These are phyloP conservation scores for Luscinia megarhynchos DNA, from an alignment of 2,797 vertebrate species.

Conservation along the genomic window DNA sequence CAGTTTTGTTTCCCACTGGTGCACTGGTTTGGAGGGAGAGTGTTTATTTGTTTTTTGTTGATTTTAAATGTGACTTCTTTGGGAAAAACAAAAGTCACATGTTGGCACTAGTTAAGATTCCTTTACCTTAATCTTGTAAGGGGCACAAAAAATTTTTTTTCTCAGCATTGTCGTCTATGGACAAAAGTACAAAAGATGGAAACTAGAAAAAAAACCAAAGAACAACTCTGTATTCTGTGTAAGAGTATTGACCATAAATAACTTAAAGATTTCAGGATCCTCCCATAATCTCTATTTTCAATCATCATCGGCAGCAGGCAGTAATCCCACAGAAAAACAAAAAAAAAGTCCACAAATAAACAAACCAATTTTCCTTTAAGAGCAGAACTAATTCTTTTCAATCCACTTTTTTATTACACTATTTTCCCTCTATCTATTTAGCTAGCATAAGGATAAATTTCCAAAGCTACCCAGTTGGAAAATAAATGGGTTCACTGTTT, in stretches of 20 bases:
- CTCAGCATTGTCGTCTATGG: background rate
- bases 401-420: conserved; percentile 83
- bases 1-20: background rate
- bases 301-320: conserved; percentile 68
- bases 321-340: conserved; percentile 67
- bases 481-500: conserved; percentile 83
- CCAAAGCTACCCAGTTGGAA: conserved; percentile 83
- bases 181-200: background rate
- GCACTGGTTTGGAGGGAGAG: background rate
- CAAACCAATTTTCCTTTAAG: conserved; percentile 82
- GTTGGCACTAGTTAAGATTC: background rate
- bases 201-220: background rate
- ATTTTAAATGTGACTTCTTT: background rate
- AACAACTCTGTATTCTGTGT: background rate
- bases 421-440: conserved; percentile 81
- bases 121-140: background rate
- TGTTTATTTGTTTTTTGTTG: background rate
- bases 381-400: conserved; percentile 84
- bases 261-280: conserved; percentile 63
- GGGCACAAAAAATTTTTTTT: background rate
- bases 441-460: conserved; percentile 82
- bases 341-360: conserved; percentile 75
- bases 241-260: conserved; percentile 55
- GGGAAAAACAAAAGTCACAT: background rate
- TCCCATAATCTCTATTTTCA: conserved; percentile 67